Evolutionary conservation across 1,140 invertebrate genomes (phyloP), one percentile per base, ranked within the genome.

Genomic region (Campodea augens): DNA sequence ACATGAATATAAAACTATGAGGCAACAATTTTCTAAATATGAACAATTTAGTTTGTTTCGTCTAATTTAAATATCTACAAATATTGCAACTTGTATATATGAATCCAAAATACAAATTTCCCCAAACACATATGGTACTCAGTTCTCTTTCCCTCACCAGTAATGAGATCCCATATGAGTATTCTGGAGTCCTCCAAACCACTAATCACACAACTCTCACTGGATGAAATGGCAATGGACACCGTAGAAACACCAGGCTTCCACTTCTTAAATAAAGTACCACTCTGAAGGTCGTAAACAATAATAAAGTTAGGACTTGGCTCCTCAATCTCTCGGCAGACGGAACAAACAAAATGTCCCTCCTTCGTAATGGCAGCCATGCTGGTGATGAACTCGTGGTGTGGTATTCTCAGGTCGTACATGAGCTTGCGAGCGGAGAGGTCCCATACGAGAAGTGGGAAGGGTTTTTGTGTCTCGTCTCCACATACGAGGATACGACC

Each of bases 231-330:
- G 48, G 81, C 79, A 47, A 88, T 64, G 10, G 79, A 73, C 1
- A 80, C 78, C 4, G 78, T 83, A 59, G 81, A 79, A 46, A 75
- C 75, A 36, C 73, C 74, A 1, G 81, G 81, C 61, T 88, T 88
- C 81, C 83, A 86, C 63, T 85, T 85, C 62, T 87, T 87, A 63
- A 88, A 88, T 49, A 88, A 58, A 1, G 83, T 88, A n/a, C 85
- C 85, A 52, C 81, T 87, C 64, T 84, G 78, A n/a, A 90, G 67
- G 63, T 90, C 85, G 60, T 88, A 90, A 22, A 89, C 82, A 29
- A 87, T 81, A 43, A 90, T 83, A 65, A 87, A 88, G 65, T 87
- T 88, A 1, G 83, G 80, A 23, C 74, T 72, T 0, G 77, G 73
- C 55, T 84, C 81, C 54, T 84, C 80, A 20, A 87, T 69, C 64